These are phyloP conservation scores for Nerophis ophidion DNA, from an alignment of 2,113 vertebrate genomes.

Conservation along the genomic window DNA sequence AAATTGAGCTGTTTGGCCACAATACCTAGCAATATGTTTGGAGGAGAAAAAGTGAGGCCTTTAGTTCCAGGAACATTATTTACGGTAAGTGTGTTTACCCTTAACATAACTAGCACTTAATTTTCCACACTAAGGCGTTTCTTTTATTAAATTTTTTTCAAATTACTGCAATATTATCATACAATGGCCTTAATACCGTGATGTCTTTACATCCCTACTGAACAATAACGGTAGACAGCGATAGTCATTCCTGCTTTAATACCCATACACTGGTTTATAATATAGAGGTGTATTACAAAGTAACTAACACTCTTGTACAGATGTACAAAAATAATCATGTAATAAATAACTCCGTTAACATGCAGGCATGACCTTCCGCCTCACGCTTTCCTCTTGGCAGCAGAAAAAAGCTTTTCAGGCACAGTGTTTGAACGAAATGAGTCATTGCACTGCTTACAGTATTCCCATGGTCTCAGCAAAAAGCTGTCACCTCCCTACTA, in stretches of 20 bases:
- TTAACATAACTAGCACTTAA: no score
- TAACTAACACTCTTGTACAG: no score
- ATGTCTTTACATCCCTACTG: neutral
- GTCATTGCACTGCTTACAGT: constrained; percentile 8
- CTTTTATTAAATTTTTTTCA: no score
- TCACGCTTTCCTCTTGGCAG: neutral
- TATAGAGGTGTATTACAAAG: neutral
- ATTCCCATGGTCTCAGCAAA: constrained; percentile 23
- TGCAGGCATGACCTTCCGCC: neutral
- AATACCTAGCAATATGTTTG: no score
- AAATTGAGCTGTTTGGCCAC: no score
- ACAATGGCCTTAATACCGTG: no score
- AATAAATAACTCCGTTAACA: neutral
- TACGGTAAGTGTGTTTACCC: no score
- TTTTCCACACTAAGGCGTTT: no score
- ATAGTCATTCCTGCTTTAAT: neutral
- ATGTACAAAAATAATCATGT: neutral
- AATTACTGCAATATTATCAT: no score
- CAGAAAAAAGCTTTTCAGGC: neutral
- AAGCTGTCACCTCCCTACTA: constrained; percentile 18
- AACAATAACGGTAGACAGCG: neutral
- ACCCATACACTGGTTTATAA: neutral
- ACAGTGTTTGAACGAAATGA: neutral
- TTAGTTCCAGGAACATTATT: no score
- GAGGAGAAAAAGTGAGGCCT: no score